Base-by-base conservation (phyloP, 2,888 invertebrate species). In the Pasiphila rectangulata region DNA sequence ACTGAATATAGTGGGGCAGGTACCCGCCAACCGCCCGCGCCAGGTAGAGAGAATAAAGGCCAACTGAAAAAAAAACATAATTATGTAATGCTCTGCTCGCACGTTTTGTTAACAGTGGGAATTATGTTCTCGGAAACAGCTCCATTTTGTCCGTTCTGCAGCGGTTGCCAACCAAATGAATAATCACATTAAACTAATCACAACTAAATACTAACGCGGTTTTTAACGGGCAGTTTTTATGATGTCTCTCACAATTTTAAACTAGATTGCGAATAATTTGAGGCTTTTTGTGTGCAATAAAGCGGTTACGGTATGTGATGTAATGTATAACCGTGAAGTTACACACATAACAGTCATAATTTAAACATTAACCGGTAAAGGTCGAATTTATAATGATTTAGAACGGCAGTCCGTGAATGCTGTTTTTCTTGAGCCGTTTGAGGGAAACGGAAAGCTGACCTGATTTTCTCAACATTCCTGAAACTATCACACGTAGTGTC, bases 1-100 rank as follows among this genome's bases (percentile, higher is more conserved):
- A 80, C 75, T 75, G 76, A 70, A 67, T 72, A 74, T 67, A 64
- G 69, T 69, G 69, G 69, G 68, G 71, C 84, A 83, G 83, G 83
- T 84, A 83, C 69, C 55, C 52, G 35, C 23, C n/a, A n/a, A n/a
- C n/a, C 70, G 56, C 59, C 50, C 44, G 61, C 15, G 54, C 65
- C 82, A 82, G 83, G 83, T 82, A 83, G 75, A 77, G 64, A 71
- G 66, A 69, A 69, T 67, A 67, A 69, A 69, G 69, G 64, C 68
- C 63, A 59, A 66, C 56, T 54, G 48, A 68, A 64, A 74, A 29
- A 21, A 71, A 74, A 71, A 75, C 44, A 58, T 69, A 68, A 69
- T 69, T 62, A 67, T 69, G 61, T 64, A 65, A 66, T 62, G 62
- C 59, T 59, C 59, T 52, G 57, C 58, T 61, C 54, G 65, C 63